Evolutionary conservation across 2,797 vertebrate species (phyloP), one percentile per base, ranked within the genome.

Genomic region (Rhinatrema bivittatum): DNA sequence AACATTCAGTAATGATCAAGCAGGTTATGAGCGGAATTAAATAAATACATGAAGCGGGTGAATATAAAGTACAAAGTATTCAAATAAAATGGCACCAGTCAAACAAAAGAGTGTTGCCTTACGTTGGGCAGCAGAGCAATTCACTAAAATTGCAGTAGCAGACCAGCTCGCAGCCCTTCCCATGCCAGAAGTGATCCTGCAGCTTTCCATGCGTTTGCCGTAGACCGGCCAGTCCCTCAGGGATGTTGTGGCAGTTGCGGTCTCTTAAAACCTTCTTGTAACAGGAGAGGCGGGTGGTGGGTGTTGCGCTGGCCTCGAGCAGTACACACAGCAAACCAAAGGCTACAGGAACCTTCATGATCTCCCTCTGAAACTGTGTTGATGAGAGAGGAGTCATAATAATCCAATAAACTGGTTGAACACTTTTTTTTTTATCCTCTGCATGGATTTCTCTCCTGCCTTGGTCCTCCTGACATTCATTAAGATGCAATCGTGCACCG

Each of bases 41-140:
- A n/a, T n/a, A n/a, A n/a, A n/a, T n/a, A n/a, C n/a, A n/a, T n/a
- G n/a, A n/a, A n/a, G n/a, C n/a, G n/a, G n/a, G n/a, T n/a, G n/a
- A n/a, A n/a, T n/a, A n/a, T n/a, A n/a, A n/a, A n/a, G n/a, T n/a
- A n/a, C n/a, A n/a, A n/a, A n/a, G n/a, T n/a, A n/a, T n/a, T n/a
- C n/a, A n/a, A n/a, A n/a, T n/a, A n/a, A n/a, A n/a, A n/a, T n/a
- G n/a, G n/a, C n/a, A n/a, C n/a, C n/a, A n/a, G n/a, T n/a, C n/a
- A n/a, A n/a, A n/a, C n/a, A n/a, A n/a, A n/a, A n/a, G n/a, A n/a
- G n/a, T n/a, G n/a, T n/a, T n/a, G n/a, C 36, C 74, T 87, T 87
- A 88, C 88, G 82, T 87, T 30, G 85, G 82, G 39, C 86, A 90
- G 61, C 86, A 89, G 48, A 90, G 70, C 47, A 88, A 6, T 50